Conservation (phyloP, 1,140 invertebrate genomes). For the Brachionus rubens region DNA sequence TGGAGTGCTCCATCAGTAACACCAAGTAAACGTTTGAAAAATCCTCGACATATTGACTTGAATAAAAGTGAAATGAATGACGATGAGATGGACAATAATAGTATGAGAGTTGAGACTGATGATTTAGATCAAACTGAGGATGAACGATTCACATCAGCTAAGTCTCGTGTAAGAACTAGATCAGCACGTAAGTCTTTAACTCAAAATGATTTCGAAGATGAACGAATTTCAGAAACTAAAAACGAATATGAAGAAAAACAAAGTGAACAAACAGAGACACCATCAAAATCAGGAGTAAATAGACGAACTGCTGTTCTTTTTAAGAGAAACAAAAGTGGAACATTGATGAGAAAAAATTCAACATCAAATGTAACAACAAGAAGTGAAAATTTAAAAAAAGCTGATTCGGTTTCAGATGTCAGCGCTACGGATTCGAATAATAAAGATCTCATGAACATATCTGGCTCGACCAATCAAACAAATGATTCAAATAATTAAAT, state of each 20-base stretch:
- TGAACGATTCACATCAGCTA: background rate
- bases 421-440: slow-evolving; percentile 22
- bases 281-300: slow-evolving; percentile 68
- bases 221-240: background rate
- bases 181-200: background rate
- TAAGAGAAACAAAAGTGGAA: slow-evolving; percentile 56
- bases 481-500: slow-evolving; percentile 5
- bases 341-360: background rate
- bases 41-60: background rate
- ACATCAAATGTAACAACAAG: too few relatives aligned
- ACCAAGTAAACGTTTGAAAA: background rate
- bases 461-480: slow-evolving; percentile 34
- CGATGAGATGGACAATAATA: slow-evolving; percentile 2
- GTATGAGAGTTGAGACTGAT: slow-evolving; percentile 8
- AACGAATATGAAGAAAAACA: background rate
- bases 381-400: background rate
- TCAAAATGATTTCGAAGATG: background rate
- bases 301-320: slow-evolving; percentile 77
- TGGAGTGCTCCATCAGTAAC: background rate
- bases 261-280: background rate
- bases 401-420: background rate
- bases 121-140: slow-evolving; percentile 21
- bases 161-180: background rate
- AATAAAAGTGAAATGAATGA: slow-evolving; percentile 25
- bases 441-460: slow-evolving; percentile 26